Evolutionary conservation across 1,140 invertebrate species (phyloP).

Genomic region (Listronotus oregonensis): DNA sequence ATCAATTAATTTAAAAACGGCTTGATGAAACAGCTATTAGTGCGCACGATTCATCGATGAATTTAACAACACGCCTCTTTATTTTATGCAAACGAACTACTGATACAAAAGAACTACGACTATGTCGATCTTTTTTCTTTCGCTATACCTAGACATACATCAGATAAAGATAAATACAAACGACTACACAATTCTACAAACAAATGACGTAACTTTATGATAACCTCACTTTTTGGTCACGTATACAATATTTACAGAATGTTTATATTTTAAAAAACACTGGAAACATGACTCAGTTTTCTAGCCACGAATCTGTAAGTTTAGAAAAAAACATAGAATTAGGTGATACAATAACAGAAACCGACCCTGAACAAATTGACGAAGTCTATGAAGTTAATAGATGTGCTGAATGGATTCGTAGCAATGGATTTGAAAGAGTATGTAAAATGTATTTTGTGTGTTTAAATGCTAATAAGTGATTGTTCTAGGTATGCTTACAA

Average conservation of each 20-base stretch:
- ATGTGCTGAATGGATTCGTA: constrained; percentile 71
- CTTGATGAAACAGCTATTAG: too few relatives aligned
- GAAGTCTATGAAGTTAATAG: constrained; percentile 47
- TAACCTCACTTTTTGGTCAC: constrained; percentile 6
- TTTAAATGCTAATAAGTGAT: background rate
- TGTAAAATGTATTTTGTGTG: constrained; percentile 39
- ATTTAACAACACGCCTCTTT: too few relatives aligned
- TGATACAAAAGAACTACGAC: too few relatives aligned
- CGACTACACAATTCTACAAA: too few relatives aligned
- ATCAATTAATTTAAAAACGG: too few relatives aligned
- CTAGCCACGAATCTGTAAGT: constrained; percentile 46
- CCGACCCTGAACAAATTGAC: constrained; percentile 40
- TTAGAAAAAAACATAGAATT: constrained; percentile 49
- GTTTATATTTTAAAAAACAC: constrained; percentile 9
- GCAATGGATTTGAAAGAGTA: constrained; percentile 70
- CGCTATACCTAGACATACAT: too few relatives aligned
- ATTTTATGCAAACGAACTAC: too few relatives aligned
- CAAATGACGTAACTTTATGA: too few relatives aligned
- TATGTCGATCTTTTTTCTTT: too few relatives aligned
- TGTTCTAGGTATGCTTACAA: constrained; percentile 81
- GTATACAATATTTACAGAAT: background rate
- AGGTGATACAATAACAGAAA: constrained; percentile 24
- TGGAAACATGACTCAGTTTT: constrained; percentile 47
- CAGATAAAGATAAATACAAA: too few relatives aligned
- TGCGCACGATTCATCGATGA: too few relatives aligned